These are phyloP conservation scores for Amazona guildingii DNA, from an alignment of 2,113 vertebrate species.

Conservation along the genomic window DNA sequence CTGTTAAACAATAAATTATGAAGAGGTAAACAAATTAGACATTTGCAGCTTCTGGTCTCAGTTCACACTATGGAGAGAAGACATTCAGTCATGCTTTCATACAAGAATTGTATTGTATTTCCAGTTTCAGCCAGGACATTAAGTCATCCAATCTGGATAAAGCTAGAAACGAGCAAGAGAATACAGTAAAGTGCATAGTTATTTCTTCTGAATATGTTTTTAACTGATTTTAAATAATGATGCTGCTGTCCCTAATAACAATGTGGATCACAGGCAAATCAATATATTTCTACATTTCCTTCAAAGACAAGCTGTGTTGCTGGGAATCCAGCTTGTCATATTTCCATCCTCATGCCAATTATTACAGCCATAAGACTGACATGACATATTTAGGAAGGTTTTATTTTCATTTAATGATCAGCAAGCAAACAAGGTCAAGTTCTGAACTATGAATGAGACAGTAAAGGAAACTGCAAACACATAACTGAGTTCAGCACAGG, in stretches of 20 bases:
- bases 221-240: neutral
- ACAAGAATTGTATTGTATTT: neutral
- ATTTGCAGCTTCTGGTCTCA: neutral
- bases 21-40: neutral
- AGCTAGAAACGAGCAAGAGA: neutral
- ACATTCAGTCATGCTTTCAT: neutral
- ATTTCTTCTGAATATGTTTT: neutral
- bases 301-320: neutral
- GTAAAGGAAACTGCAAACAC: neutral
- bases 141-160: neutral
- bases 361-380: neutral
- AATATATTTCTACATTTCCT: neutral
- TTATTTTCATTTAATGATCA: conserved; percentile 4
- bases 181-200: neutral
- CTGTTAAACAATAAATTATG: neutral
- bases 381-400: neutral
- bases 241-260: neutral
- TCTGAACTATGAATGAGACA: neutral
- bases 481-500: neutral
- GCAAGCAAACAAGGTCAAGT: neutral
- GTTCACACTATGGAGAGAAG: neutral
- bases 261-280: neutral
- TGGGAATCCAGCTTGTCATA: neutral
- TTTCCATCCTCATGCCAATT: neutral
- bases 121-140: neutral